Conservation (phyloP, 2,797 vertebrate species). For the Gambelia wislizenii region DNA sequence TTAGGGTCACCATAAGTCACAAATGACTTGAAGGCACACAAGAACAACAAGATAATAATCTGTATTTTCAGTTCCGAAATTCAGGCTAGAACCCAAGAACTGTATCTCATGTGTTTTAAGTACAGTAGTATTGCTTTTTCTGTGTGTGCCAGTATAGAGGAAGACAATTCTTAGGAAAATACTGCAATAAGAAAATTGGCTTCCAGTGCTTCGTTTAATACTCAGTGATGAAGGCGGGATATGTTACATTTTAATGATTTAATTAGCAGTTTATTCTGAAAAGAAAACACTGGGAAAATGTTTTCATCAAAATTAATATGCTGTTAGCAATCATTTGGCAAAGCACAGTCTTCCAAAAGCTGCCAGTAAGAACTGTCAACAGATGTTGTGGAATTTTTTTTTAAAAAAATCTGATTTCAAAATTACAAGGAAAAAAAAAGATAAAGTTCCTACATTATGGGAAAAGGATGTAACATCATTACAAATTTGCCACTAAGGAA, state of each 20-base stretch:
- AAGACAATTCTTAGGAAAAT: background rate
- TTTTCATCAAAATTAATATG: background rate
- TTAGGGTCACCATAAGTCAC: too few species aligned
- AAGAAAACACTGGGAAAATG: background rate
- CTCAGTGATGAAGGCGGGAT: background rate
- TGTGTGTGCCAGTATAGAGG: background rate
- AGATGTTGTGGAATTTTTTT: background rate
- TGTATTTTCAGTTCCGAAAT: background rate
- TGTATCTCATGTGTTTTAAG: background rate
- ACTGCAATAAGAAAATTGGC: background rate
- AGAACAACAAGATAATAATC: background rate
- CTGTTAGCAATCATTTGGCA: background rate
- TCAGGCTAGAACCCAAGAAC: background rate
- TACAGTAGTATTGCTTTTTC: background rate
- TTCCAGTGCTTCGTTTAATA: background rate
- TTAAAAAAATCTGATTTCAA: background rate
- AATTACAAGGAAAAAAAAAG: background rate
- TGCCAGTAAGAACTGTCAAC: background rate
- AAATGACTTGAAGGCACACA: too few species aligned
- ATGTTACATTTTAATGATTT: background rate
- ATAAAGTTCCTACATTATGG: background rate
- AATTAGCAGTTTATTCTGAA: background rate
- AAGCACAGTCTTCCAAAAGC: background rate
- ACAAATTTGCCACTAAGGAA: background rate
- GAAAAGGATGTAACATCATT: constrained; percentile 1